Conservation (phyloP, 64 coral and sea anemone species). For the Platygyra sinensis region DNA sequence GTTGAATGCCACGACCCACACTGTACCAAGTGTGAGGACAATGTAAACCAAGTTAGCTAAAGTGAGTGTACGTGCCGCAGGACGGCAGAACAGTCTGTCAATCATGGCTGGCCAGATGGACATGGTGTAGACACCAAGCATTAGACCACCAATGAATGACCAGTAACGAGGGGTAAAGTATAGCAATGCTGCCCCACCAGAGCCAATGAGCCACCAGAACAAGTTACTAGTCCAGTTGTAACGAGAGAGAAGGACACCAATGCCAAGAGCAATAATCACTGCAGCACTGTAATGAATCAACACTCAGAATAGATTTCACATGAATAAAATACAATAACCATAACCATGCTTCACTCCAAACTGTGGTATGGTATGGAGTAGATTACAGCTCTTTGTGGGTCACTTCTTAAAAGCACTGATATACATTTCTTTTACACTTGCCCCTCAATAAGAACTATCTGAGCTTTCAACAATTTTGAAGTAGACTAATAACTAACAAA, state of each 20-base stretch:
- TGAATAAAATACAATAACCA: no score
- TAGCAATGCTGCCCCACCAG: conserved; percentile 68
- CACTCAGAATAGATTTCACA: not conserved
- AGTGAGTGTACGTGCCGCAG: conserved; percentile 51
- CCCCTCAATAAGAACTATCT: no score
- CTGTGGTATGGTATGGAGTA: no score
- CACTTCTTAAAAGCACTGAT: no score
- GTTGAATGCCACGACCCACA: conserved; percentile 97
- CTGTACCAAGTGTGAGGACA: conserved; percentile 77
- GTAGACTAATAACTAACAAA: no score
- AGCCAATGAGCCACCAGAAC: conserved; percentile 82
- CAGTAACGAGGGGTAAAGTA: conserved; percentile 79
- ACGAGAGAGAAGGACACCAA: conserved; percentile 75
- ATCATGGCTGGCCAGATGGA: conserved; percentile 96
- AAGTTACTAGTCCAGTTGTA: conserved; percentile 70
- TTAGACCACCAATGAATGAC: conserved; percentile 71
- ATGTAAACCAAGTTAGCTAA: conserved; percentile 82
- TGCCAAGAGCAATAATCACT: conserved; percentile 63
- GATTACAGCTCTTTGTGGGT: no score
- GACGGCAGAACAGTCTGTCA: conserved; percentile 90
- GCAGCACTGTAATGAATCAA: conserved; percentile 40
- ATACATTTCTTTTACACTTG: no score
- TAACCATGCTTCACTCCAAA: no score
- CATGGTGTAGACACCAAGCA: conserved; percentile 81
- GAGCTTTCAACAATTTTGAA: no score